A percentile compares a stretch with the other conserved stretches of the same genome.
These are phyloP conservation scores for Synanthedon andrenaeformis DNA, from an alignment of 2,888 invertebrate species.

Conservation along the genomic window DNA sequence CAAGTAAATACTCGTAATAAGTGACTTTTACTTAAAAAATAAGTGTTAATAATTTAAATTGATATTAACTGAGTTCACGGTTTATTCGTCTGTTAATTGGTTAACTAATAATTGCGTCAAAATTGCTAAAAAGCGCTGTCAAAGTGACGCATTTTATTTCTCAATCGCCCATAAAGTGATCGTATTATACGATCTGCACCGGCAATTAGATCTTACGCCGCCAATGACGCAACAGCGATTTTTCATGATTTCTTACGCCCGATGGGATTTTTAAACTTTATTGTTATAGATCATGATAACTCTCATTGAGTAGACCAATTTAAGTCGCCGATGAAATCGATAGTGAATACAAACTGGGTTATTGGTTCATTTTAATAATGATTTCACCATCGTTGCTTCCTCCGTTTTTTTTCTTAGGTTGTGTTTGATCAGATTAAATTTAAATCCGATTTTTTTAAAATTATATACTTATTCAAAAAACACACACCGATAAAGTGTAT, in stretches of 20 bases:
- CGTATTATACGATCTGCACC: not conserved
- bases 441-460: too few relatives aligned
- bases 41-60: too few relatives aligned
- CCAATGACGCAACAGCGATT: constrained; percentile 18
- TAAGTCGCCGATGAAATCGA: constrained; percentile 4
- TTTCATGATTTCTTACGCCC: constrained; percentile 49
- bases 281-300: constrained; percentile 54
- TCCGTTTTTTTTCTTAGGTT: too few relatives aligned
- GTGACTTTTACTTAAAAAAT: too few relatives aligned
- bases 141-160: not conserved
- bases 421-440: too few relatives aligned
- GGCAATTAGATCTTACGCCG: not conserved
- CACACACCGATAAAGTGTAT: too few relatives aligned
- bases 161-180: not conserved
- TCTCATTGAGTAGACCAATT: constrained; percentile 24
- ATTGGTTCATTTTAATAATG: not conserved
- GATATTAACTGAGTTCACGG: not conserved
- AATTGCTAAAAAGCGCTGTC: not conserved
- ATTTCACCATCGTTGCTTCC: too few relatives aligned
- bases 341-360: not conserved
- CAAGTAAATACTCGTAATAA: too few relatives aligned
- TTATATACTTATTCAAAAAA: too few relatives aligned
- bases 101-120: not conserved
- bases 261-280: constrained; percentile 44
- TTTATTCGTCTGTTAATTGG: not conserved